These are phyloP conservation scores for Apteryx mantelli DNA, from an alignment of 2,113 vertebrate species.

Conservation along the genomic window DNA sequence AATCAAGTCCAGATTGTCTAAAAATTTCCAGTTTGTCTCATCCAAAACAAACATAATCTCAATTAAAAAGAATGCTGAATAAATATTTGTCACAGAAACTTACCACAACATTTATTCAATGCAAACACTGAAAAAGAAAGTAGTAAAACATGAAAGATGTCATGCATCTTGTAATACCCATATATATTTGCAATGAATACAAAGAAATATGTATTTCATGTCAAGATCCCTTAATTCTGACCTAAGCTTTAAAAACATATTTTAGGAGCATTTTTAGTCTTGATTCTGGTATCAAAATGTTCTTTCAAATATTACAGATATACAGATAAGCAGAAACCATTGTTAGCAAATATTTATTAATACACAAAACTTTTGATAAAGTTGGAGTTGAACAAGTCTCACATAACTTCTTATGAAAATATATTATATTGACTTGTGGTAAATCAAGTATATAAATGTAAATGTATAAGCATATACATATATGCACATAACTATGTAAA, in stretches of 20 bases:
- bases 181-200: not conserved
- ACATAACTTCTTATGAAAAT: not conserved
- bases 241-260: not conserved
- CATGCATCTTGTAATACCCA: not conserved
- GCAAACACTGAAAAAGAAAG: not conserved
- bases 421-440: not conserved
- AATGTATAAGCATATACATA: not conserved
- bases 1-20: not conserved
- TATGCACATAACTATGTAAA: not conserved
- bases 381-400: not conserved
- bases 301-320: not conserved
- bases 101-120: not conserved
- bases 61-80: not conserved
- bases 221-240: not conserved
- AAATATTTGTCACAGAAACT: not conserved
- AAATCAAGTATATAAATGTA: not conserved
- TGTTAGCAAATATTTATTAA: not conserved
- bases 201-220: accelerated
- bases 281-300: not conserved
- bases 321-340: not conserved
- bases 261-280: not conserved
- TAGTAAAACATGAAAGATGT: not conserved
- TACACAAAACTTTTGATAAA: not conserved
- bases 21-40: not conserved
- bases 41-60: not conserved